Evolutionary conservation across 2,888 invertebrate genomes (phyloP), one percentile per base, ranked within the genome.

Genomic region (Pasiphila rectangulata): DNA sequence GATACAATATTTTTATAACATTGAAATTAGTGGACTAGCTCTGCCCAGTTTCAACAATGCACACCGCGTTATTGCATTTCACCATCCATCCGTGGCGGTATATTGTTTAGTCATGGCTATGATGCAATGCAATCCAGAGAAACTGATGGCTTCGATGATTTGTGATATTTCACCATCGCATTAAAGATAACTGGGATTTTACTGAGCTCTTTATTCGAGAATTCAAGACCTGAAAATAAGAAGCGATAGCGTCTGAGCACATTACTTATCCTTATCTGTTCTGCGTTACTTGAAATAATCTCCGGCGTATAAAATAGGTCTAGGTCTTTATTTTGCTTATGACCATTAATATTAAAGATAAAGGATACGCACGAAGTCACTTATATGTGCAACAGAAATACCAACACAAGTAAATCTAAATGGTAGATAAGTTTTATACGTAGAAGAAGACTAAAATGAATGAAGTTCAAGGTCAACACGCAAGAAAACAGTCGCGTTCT

Each of bases 81-180:
- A 36, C 42, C 46, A 49, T 44, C 51, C 57, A 51, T 30, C 40
- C 35, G 36, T 49, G 40, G 49, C 52, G 43, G 41, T 7, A 17
- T 36, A 55, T 57, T 57, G 57, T 57, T 57, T 57, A 37, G 17
- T 51, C 49, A 47, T 38, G 42, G 51, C 50, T 52, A 53, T 46
- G 48, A 16, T 10, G 32, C 56, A 52, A 46, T 54, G 58, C 54
- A 58, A 58, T 51, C 36, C 43, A 10, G 27, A 51, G 51, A 51
- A 56, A 39, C 40, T 50, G 52, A 54, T 52, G 38, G 40, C 39
- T 38, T 35, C 13, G 12, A 39, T 19, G 20, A 6, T n/a, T 24
- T 19, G 15, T 30, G 17, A 17, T 49, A 19, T 41, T 41, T 49
- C 49, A 27, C 6, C 44, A 49, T 39, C 38, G 9, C 12, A 12